A percentile compares a stretch with the other conserved stretches of the same genome.
Evolutionary conservation across 35 echinoderm and acorn worm genomes (phyloP).

Genomic region (Apostichopus parvimensis): DNA sequence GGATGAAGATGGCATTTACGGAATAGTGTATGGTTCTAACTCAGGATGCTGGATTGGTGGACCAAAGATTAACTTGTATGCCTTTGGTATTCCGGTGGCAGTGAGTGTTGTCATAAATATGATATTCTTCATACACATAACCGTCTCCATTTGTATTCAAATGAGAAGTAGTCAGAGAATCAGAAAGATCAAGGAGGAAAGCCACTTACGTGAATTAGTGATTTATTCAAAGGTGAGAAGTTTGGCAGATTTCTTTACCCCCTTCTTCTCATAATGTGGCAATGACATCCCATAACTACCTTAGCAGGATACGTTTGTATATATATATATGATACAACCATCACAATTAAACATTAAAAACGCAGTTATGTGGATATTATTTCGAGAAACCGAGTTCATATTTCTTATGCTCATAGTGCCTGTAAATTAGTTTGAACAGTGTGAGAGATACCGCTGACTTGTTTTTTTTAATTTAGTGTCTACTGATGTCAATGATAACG

Average conservation of each 20-base stretch:
- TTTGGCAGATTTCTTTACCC: not conserved
- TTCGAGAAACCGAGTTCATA: not conserved
- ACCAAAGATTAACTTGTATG: not conserved
- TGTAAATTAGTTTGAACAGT: not conserved
- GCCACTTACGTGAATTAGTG: not conserved
- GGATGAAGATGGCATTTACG: not conserved
- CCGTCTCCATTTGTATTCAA: not conserved
- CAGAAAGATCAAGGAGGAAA: not conserved
- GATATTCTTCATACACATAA: too few relatives aligned
- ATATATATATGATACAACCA: not conserved
- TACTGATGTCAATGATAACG: too few relatives aligned
- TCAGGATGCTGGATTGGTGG: constrained; percentile 52
- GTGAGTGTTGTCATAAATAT: not conserved
- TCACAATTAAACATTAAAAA: not conserved
- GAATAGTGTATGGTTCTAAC: constrained; percentile 8
- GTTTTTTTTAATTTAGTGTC: too few relatives aligned
- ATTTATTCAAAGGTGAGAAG: constrained; percentile 15
- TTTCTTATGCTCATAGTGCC: not conserved
- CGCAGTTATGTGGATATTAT: not conserved
- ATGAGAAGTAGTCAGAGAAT: not conserved
- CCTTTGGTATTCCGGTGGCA: constrained; percentile 41
- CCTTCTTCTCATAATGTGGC: not conserved
- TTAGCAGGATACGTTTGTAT: not conserved
- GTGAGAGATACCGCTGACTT: too few relatives aligned
- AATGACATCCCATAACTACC: not conserved